Percentiles rank a stretch among this genome's conserved stretches.
Evolutionary conservation across 1,140 invertebrate genomes (phyloP).

Genomic region (Pseudachorutes palmiensis): DNA sequence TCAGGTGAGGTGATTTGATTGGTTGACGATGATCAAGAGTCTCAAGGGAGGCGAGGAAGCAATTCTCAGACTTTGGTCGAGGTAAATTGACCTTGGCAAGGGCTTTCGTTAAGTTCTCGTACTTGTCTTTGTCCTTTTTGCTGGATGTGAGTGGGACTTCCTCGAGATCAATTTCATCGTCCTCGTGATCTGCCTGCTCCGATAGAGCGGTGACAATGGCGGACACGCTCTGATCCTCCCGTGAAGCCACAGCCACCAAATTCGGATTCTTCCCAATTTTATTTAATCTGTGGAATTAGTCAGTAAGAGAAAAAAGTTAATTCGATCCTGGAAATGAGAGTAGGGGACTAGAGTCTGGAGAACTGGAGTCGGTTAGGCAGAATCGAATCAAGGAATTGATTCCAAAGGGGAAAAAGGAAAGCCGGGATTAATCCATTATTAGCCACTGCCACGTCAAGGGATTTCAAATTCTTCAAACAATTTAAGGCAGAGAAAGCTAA

Average conservation of each 20-base stretch:
- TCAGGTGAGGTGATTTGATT: neutral
- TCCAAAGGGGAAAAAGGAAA: neutral
- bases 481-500: no score
- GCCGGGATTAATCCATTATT: neutral
- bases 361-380: no score
- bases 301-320: slow-evolving; percentile 12
- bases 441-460: no score
- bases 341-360: neutral
- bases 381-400: neutral
- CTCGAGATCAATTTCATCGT: slow-evolving; percentile 34
- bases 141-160: slow-evolving; percentile 24
- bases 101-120: slow-evolving; percentile 49
- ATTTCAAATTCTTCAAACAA: no score
- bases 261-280: slow-evolving; percentile 98
- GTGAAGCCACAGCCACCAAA: slow-evolving; percentile 57
- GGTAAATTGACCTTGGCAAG: slow-evolving; percentile 57
- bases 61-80: slow-evolving; percentile 71
- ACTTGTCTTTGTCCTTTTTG: slow-evolving; percentile 39
- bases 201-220: slow-evolving; percentile 82
- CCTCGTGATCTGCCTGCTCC: slow-evolving; percentile 69
- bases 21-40: slow-evolving; percentile 26
- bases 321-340: neutral
- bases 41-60: slow-evolving; percentile 54
- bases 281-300: slow-evolving; percentile 61
- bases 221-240: slow-evolving; percentile 79